Percentiles rank a stretch among this genome's conserved stretches.
Conservation (phyloP, 2,888 invertebrate species). For the Cephonodes hylas region DNA sequence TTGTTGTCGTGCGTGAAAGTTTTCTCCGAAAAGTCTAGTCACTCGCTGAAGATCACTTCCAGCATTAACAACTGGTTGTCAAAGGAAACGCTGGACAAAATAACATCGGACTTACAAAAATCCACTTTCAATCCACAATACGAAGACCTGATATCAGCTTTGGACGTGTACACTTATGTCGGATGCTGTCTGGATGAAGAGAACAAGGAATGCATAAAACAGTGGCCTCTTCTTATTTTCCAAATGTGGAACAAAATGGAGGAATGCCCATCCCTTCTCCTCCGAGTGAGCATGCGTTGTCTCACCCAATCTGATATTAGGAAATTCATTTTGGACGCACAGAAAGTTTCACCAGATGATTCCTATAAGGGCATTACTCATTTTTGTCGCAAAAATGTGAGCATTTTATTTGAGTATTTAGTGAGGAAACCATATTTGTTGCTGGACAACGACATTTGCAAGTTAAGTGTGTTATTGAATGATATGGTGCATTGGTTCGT, state of each 20-base stretch:
- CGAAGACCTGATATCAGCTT: not conserved
- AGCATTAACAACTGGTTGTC: not conserved
- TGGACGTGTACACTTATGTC: not conserved
- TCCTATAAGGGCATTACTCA: not conserved
- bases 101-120: not conserved
- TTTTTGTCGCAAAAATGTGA: not conserved
- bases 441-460: not conserved
- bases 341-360: not conserved
- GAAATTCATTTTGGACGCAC: not conserved
- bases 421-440: not conserved
- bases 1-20: not conserved
- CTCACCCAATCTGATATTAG: not conserved
- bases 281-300: not conserved
- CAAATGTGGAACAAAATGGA: not conserved
- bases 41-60: not conserved
- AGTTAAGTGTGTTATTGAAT: not conserved
- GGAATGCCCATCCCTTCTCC: not conserved
- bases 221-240: not conserved
- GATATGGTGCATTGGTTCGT: slow-evolving; percentile 12
- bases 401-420: not conserved
- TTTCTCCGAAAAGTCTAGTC: not conserved
- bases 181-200: not conserved
- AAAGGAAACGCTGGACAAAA: not conserved
- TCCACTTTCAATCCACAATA: not conserved
- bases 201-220: not conserved